Conservation (phyloP, 2,113 vertebrate genomes). For the Protobothrops flavoviridis region DNA sequence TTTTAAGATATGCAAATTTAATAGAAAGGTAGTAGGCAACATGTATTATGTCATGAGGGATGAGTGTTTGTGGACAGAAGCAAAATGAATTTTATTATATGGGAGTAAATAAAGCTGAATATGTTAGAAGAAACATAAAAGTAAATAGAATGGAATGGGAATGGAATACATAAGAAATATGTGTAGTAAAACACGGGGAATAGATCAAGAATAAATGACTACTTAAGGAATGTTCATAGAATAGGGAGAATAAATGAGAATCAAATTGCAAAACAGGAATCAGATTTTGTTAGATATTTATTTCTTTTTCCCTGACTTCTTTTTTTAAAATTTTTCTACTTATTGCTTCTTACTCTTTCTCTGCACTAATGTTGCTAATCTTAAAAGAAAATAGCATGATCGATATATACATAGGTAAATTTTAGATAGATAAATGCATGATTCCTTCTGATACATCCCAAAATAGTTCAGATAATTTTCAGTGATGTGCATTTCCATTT, state of each 20-base stretch:
- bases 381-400: background rate
- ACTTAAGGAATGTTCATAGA: background rate
- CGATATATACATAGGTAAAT: background rate
- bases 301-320: background rate
- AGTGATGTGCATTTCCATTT: background rate
- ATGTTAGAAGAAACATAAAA: background rate
- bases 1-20: background rate
- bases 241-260: background rate
- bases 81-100: background rate
- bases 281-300: background rate
- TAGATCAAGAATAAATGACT: background rate
- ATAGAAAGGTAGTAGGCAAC: background rate
- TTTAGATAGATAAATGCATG: accelerated
- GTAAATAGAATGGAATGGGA: background rate
- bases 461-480: slow-evolving; percentile 1
- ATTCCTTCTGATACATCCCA: background rate
- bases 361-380: background rate
- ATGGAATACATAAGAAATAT: background rate
- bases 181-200: background rate
- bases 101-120: background rate
- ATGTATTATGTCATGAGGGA: background rate
- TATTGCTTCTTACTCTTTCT: background rate
- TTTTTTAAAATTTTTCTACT: background rate
- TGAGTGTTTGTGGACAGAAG: background rate
- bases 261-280: background rate